Conservation (phyloP, 2,797 vertebrate species). For the Aselliscus stoliczkanus region DNA sequence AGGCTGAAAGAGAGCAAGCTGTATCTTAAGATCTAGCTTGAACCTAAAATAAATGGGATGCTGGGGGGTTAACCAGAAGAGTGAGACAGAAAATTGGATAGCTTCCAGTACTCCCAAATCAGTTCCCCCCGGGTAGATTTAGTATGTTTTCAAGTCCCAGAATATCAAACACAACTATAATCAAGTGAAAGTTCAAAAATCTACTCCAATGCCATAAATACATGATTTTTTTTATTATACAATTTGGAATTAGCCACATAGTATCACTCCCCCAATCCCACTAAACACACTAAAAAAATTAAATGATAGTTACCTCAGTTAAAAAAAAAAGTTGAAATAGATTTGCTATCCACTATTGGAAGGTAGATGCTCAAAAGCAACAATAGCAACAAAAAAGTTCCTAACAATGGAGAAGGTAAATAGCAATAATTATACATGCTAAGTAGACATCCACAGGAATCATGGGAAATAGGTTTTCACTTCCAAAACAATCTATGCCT, state of each 20-base stretch:
- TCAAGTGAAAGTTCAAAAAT: not conserved
- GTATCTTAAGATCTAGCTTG: not conserved
- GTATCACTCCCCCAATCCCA: not conserved
- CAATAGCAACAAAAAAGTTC: not conserved
- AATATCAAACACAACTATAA: not conserved
- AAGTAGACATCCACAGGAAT: constrained; percentile 60
- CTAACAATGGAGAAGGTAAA: constrained; percentile 68
- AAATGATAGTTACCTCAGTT: not conserved
- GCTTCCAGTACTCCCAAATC: not conserved
- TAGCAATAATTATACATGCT: constrained; percentile 59
- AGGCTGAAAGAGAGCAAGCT: constrained; percentile 19
- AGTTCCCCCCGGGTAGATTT: not conserved
- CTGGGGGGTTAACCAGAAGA: not conserved
- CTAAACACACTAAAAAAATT: not conserved
- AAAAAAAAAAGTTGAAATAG: not conserved
- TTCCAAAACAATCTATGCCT: constrained; percentile 69
- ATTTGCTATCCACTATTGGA: constrained; percentile 36
- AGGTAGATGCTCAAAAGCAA: not conserved
- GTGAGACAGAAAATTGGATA: not conserved
- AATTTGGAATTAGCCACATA: not conserved
- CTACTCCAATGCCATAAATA: not conserved
- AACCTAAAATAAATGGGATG: not conserved
- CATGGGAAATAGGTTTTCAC: constrained; percentile 46
- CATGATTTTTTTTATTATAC: not conserved
- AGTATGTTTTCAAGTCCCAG: not conserved